These are phyloP conservation scores for Nemotelus pantherinus DNA, from an alignment of 2,888 invertebrate species.

Conservation along the genomic window DNA sequence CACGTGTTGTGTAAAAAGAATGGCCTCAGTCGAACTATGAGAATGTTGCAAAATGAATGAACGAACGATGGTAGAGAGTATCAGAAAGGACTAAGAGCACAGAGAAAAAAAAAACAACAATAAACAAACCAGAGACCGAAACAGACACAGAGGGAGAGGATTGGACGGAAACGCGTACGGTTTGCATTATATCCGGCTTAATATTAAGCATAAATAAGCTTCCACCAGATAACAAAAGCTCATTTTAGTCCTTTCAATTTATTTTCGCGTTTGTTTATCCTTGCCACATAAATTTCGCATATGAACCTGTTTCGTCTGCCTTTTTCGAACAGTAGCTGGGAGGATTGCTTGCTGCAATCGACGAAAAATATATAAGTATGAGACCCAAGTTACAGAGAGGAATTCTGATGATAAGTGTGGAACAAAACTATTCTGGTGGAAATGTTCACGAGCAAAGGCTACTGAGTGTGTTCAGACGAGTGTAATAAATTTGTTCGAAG, in stretches of 20 bases:
- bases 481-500: no score
- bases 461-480: no score
- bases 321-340: not conserved
- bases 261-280: conserved; percentile 52
- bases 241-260: conserved; percentile 51
- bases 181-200: conserved; percentile 45
- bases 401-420: no score
- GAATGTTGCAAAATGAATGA: conserved; percentile 42
- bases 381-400: no score
- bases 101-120: no score
- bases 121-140: no score
- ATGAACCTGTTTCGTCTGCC: conserved; percentile 23
- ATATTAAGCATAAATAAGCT: conserved; percentile 51
- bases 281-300: conserved; percentile 46
- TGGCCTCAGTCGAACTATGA: not conserved
- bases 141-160: no score
- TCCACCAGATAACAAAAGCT: conserved; percentile 47
- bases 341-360: not conserved
- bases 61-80: not conserved
- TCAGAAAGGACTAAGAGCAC: no score
- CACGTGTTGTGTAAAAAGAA: not conserved
- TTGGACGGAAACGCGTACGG: conserved; percentile 38
- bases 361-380: no score
- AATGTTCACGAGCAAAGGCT: no score
- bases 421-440: no score